Base-by-base conservation (phyloP, 1,140 invertebrate species). In the Leptinotarsa defecta region DNA sequence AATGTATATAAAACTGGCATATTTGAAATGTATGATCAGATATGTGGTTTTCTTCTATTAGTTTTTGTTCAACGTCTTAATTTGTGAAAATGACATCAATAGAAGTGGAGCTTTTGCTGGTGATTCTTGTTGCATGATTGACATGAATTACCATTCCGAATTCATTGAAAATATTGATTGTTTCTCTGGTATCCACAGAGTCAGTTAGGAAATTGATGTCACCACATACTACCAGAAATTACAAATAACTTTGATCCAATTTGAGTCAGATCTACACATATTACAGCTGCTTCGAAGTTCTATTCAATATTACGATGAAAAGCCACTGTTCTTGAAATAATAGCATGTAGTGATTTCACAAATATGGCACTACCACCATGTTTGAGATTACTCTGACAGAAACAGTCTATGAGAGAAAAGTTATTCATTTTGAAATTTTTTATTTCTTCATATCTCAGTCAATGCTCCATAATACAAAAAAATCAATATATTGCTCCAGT, bases 31-130 rank as follows among this genome's bases (percentile, higher is more conserved):
- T 64, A 64, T 64, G 20, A 22, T 22, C 20, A 22, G 20, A 22
- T 22, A 22, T 22, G 20, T 22, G 20, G 1, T 22, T 22, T 15
- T 15, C 63, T 64, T 64, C 27, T 1, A 64, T 64, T 64, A 64
- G 4, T 64, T 64, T 4, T 20, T 64, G 63, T 19, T 64, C 13
- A 17, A 64, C 63, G 2, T 64, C 3, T 17, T 1, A 20, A 11
- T 64, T 64, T 64, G 63, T 64, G 63, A 64, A 64, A 4, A 64
- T 64, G 11, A 64, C 63, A 64, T 64, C 63, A 64, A 64, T 64
- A 64, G 8, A 64, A 64, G 63, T 64, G 63, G 20, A 22, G 20
- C 2, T 22, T 22, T 22, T 2, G 20, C 20, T 2, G 20, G 20
- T 22, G 1, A 22, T 22, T 22, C 20, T 22, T 22, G 20, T 64